These are phyloP conservation scores for Cetoscarus ocellatus DNA, from an alignment of 2,797 vertebrate species.

Conservation along the genomic window DNA sequence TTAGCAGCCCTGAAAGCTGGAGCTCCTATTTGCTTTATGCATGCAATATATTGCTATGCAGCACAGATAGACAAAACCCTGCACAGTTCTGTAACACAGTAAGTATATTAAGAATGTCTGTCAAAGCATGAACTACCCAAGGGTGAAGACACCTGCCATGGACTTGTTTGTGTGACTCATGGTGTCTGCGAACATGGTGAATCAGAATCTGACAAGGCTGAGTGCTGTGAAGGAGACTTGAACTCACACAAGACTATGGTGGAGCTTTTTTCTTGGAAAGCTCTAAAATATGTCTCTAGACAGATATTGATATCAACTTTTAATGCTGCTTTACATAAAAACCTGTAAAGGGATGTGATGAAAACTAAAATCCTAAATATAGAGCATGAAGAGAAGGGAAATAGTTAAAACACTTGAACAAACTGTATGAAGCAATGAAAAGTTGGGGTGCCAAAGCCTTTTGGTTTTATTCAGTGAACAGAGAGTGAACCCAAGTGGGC, in stretches of 20 bases:
- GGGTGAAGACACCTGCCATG: constrained; percentile 24
- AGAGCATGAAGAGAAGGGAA: too few species aligned
- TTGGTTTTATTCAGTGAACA: too few species aligned
- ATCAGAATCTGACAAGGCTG: constrained; percentile 34
- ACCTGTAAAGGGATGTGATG: too few species aligned
- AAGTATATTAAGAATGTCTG: constrained; percentile 20
- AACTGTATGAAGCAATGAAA: too few species aligned
- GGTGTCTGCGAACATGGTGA: constrained; percentile 23
- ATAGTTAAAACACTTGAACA: too few species aligned
- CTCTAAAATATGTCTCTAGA: constrained; percentile 8
- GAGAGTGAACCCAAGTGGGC: too few species aligned
- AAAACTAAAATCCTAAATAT: too few species aligned
- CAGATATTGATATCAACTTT: neutral
- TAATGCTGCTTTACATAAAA: neutral
- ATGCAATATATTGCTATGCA: constrained; percentile 27
- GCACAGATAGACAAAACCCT: constrained; percentile 23
- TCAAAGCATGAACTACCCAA: constrained; percentile 22
- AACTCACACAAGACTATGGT: constrained; percentile 22
- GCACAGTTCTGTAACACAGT: constrained; percentile 12
- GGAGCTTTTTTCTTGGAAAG: constrained; percentile 5
- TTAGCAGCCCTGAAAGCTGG: constrained; percentile 19
- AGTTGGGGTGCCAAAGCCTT: too few species aligned
- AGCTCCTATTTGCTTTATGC: constrained; percentile 15
- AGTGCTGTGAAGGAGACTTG: constrained; percentile 21
- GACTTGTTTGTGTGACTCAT: constrained; percentile 41